A percentile compares a stretch with the other conserved stretches of the same genome.
Conservation (phyloP, 2,888 invertebrate genomes). For the Melangyna quadrimaculata region DNA sequence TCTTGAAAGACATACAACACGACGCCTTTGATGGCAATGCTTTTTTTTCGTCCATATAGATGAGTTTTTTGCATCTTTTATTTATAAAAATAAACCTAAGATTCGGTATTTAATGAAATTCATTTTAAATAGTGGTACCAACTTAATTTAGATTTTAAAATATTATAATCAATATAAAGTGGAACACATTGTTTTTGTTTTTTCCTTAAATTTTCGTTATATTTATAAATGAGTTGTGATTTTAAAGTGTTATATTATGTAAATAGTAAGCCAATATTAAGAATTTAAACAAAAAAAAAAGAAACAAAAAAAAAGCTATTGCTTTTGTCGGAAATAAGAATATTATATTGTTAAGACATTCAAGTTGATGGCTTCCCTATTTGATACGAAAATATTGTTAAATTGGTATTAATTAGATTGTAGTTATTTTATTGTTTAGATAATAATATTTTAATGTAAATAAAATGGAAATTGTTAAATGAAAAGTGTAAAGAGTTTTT, state of each 20-base stretch:
- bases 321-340: not conserved
- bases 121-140: not conserved
- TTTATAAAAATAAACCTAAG: conserved; percentile 4
- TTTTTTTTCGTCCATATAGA: not conserved
- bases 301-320: not conserved
- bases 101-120: conserved; percentile 5
- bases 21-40: not conserved
- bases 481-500: not conserved
- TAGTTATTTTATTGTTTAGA: conserved; percentile 44
- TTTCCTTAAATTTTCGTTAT: not conserved
- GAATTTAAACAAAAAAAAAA: not conserved
- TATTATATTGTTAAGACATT: not conserved
- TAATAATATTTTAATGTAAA: conserved; percentile 35
- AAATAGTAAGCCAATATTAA: not conserved
- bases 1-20: not conserved
- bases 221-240: conserved; percentile 21
- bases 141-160: not conserved
- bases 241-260: conserved; percentile 31
- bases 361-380: conserved; percentile 2
- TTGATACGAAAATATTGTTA: conserved; percentile 8
- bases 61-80: not conserved
- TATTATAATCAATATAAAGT: conserved; percentile 1
- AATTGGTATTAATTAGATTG: conserved; percentile 48
- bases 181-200: not conserved
- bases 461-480: conserved; percentile 35